A percentile compares a stretch with the other conserved stretches of the same genome.
Evolutionary conservation across 2,797 vertebrate species (phyloP).

Genomic region (Tauraco hartlaubi): DNA sequence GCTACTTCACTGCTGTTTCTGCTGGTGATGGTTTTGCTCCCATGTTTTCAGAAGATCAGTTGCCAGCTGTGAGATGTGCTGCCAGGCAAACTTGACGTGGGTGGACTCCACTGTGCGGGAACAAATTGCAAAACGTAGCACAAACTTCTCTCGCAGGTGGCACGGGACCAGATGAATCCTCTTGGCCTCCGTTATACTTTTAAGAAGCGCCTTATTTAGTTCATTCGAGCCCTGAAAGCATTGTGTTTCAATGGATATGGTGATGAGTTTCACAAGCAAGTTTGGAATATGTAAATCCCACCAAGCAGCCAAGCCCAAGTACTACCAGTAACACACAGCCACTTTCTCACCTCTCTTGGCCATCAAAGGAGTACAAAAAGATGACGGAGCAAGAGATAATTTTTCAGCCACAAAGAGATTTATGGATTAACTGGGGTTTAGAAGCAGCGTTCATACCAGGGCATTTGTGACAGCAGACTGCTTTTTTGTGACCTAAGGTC

Average conservation of each 20-base stretch:
- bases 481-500: background rate
- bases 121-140: constrained; percentile 92
- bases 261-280: constrained; percentile 1
- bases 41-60: constrained; percentile 77
- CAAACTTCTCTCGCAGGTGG: constrained; percentile 86
- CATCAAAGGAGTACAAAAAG: background rate
- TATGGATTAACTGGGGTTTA: background rate
- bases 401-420: background rate
- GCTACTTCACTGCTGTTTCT: constrained; percentile 22
- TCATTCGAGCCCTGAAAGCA: constrained; percentile 88
- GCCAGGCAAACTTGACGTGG: constrained; percentile 90
- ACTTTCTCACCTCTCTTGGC: background rate
- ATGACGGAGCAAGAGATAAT: background rate
- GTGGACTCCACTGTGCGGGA: constrained; percentile 82
- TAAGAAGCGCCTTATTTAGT: constrained; percentile 89
- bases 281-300: background rate
- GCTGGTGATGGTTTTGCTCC: constrained; percentile 46
- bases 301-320: background rate
- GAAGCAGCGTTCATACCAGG: background rate
- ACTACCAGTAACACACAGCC: background rate
- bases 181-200: constrained; percentile 85
- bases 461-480: background rate
- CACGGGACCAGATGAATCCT: constrained; percentile 95
- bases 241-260: background rate
- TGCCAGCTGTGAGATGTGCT: constrained; percentile 88